Percentiles rank a stretch among this genome's conserved stretches.
Evolutionary conservation across 2,113 vertebrate species (phyloP).

Genomic region (Xiphias gladius): DNA sequence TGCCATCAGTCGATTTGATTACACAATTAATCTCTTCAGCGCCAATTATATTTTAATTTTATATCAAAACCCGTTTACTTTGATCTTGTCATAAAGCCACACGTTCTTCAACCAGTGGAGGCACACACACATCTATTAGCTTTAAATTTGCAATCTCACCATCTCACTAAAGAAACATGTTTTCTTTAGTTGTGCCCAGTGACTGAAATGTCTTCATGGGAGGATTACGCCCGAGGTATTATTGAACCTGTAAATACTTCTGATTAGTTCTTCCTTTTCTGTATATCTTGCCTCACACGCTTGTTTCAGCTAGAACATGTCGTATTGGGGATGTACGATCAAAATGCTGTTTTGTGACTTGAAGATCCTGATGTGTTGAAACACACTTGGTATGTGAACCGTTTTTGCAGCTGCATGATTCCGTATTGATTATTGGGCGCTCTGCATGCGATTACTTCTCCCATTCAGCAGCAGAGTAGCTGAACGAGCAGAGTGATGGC

Average conservation of each 20-base stretch:
- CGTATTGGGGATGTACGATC: not conserved
- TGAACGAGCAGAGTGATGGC: not conserved
- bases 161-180: no score
- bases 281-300: not conserved
- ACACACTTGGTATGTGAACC: not conserved
- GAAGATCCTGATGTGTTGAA: rapidly evolving
- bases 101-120: no score
- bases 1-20: not conserved
- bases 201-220: not conserved
- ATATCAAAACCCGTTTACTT: no score
- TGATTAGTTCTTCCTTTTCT: not conserved
- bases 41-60: no score
- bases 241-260: not conserved
- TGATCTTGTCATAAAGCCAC: no score
- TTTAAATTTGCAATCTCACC: no score
- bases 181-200: no score
- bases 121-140: no score
- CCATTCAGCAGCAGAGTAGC: not conserved
- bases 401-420: not conserved
- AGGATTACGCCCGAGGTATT: not conserved
- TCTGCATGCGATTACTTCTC: not conserved
- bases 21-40: no score
- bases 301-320: not conserved
- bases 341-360: not conserved
- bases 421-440: constrained; percentile 14